Conservation (phyloP, 23 tunicate species). For the Halocynthia aurantium region DNA sequence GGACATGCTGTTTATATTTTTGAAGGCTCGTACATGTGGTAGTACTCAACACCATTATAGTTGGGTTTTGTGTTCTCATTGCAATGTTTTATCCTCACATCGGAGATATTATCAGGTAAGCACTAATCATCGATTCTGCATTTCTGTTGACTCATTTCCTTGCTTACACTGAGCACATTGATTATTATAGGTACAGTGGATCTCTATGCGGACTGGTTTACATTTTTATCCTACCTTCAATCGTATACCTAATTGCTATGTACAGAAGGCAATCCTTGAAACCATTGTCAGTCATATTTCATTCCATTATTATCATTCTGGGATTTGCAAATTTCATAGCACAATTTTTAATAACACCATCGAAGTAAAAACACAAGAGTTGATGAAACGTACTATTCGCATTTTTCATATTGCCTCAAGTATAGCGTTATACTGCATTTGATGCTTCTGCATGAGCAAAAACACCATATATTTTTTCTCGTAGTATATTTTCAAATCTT, state of each 20-base stretch:
- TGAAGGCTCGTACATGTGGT: conserved; percentile 59
- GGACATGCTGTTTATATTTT: neutral
- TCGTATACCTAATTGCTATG: conserved; percentile 54
- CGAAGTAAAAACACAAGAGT: conserved; percentile 1
- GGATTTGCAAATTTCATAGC: conserved; percentile 73
- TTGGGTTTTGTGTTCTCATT: conserved; percentile 46
- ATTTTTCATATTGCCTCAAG: conserved; percentile 12
- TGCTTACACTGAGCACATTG: neutral
- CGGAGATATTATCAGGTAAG: conserved; percentile 78
- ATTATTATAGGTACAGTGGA: conserved; percentile 66
- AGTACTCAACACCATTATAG: conserved; percentile 32
- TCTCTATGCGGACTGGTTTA: conserved; percentile 87
- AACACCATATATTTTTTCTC: conserved; percentile 63
- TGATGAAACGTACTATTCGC: too few species aligned
- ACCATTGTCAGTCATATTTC: conserved; percentile 26
- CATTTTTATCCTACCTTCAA: conserved; percentile 65
- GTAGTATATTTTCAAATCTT: conserved; percentile 21
- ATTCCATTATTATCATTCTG: conserved; percentile 47
- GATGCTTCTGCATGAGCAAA: conserved; percentile 43
- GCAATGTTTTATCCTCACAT: conserved; percentile 92
- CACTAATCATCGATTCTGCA: neutral
- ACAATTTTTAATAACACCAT: conserved; percentile 58
- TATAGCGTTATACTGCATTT: conserved; percentile 41
- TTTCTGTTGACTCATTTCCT: neutral
- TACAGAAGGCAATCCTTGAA: conserved; percentile 19